Base-by-base conservation (phyloP, 2,113 vertebrate species). In the Marmota flaviventris region DNA sequence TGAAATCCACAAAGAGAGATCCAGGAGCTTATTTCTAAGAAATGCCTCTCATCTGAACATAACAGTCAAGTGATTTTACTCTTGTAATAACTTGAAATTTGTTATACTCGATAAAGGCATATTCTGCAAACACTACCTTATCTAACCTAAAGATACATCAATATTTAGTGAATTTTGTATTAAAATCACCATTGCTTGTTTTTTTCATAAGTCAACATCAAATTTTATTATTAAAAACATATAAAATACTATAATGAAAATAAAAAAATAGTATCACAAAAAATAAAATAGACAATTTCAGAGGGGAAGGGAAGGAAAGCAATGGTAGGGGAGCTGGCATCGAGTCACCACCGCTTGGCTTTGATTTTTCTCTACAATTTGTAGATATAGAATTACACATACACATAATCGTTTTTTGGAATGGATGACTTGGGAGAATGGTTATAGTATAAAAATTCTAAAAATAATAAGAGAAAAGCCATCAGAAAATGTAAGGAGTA, bases 11-110 rank as follows among this genome's bases (percentile, higher is more conserved):
- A 91, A 77, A 90, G 86, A 45, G 16, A 42, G n/a, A 93, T 34
- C n/a, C 94, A 93, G 27, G 9, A 92, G 13, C 14, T 95, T 88
- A 90, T n/a, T 69, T 88, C 45, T 83, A 93, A 67, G 42, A 89
- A 89, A 85, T 39, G 3, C 16, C 51, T 70, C 17, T 18, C 11
- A 89, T 32, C 9, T 51, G 24, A 76, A 91, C 8, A 58, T 76
- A 58, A 73, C 8, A 29, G n/a, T 56, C n/a, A 32, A 81, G 69
- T 69, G 27, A 65, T 5, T 78, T 78, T 37, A 78, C 16, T 63
- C 29, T 53, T 79, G 48, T 77, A 51, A 53, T 37, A 77, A 75
- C 42, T 63, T 56, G 65, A 65, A 78, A 25, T 77, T 51, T 76
- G 53, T 86, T 37, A 67, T 29, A 75, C 39, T 48, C 83, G 48